phyloP scores from a whole-genome alignment of 2,888 invertebrate species.

The Lepidochrysops patricia region DNA sequence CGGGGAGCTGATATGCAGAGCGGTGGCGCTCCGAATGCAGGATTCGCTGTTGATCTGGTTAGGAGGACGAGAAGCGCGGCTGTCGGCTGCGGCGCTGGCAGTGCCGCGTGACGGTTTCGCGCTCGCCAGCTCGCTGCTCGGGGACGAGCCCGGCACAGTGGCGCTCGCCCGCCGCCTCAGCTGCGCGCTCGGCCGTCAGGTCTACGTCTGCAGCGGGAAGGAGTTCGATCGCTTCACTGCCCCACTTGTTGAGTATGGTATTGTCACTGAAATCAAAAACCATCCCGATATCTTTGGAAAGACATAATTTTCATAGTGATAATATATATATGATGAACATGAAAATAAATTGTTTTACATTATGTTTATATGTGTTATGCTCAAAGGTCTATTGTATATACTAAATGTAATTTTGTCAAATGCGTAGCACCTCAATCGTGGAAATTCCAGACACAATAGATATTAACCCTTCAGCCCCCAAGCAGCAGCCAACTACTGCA shows the following conservation, averaged over 20 bases:
- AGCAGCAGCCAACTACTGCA: no score
- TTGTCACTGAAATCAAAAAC: slow-evolving; percentile 41
- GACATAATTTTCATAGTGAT: background rate
- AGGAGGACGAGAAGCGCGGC: slow-evolving; percentile 30
- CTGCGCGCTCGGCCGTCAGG: slow-evolving; percentile 33
- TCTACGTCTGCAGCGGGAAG: slow-evolving; percentile 37
- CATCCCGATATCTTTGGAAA: slow-evolving; percentile 28
- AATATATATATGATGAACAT: no score
- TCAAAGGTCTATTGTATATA: no score
- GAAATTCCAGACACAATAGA: no score
- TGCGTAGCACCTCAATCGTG: no score
- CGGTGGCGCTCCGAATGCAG: slow-evolving; percentile 37
- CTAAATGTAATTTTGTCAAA: no score
- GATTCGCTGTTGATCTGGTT: slow-evolving; percentile 51
- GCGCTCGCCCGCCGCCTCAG: slow-evolving; percentile 41
- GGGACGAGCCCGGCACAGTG: slow-evolving; percentile 25
- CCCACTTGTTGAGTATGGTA: slow-evolving; percentile 39
- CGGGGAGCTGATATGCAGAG: slow-evolving; percentile 40
- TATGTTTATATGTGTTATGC: no score
- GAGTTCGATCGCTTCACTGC: slow-evolving; percentile 39
- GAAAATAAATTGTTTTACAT: background rate
- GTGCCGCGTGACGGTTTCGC: slow-evolving; percentile 28
- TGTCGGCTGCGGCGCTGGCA: slow-evolving; percentile 36
- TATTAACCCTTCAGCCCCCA: no score
- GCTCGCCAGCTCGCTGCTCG: slow-evolving; percentile 26